Percentiles rank a stretch among this genome's conserved stretches.
Conservation (phyloP, 2,113 vertebrate genomes). For the Corvus hawaiiensis region DNA sequence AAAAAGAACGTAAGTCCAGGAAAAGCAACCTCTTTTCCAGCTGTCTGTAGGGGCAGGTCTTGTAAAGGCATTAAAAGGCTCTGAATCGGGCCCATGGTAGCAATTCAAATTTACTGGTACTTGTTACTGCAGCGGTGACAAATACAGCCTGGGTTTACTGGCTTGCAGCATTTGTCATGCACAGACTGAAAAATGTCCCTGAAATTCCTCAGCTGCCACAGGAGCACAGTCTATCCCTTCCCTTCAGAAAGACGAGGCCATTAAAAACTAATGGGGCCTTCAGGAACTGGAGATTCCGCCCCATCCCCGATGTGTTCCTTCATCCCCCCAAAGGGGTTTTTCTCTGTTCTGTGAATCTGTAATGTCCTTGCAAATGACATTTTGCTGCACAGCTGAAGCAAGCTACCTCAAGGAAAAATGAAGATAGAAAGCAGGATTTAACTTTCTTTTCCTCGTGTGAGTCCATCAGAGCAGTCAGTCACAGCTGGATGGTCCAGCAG, state of each 20-base stretch:
- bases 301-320: background rate
- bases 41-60: background rate
- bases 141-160: background rate
- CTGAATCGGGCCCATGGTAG: background rate
- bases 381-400: background rate
- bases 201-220: background rate
- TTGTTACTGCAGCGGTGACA: background rate
- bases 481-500: background rate
- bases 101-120: background rate
- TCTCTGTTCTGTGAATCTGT: background rate
- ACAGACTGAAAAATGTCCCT: background rate
- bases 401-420: background rate
- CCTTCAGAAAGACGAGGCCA: background rate
- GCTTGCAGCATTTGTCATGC: background rate
- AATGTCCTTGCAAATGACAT: background rate
- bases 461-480: background rate
- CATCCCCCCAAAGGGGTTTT: accelerated
- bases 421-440: background rate
- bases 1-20: background rate
- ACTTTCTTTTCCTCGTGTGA: background rate
- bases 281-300: background rate
- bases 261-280: background rate
- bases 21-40: background rate
- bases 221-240: background rate
- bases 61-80: background rate